phyloP scores from a whole-genome alignment of 64 coral and sea anemone species.

The Porites australiensis region DNA sequence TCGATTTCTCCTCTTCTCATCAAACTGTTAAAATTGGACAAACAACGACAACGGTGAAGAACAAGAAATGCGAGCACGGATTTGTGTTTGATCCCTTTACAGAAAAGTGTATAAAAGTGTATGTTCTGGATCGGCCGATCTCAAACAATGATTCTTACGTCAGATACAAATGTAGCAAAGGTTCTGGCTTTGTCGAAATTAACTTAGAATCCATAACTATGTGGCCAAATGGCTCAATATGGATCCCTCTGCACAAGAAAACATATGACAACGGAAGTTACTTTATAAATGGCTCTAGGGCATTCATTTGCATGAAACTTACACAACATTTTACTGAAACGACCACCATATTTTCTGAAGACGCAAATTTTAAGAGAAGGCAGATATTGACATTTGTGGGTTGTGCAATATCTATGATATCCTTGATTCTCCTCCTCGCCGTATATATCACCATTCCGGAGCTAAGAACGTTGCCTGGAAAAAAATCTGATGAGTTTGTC shows the following conservation, averaged over 20 bases:
- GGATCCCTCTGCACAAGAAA: not conserved
- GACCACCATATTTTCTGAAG: not conserved
- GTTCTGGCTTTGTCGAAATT: not conserved
- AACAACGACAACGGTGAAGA: not conserved
- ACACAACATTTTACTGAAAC: not conserved
- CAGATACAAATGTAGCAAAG: not conserved
- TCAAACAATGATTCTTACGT: not conserved
- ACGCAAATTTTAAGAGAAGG: too few species aligned
- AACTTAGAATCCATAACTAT: not conserved
- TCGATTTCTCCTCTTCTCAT: not conserved
- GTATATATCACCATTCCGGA: conserved; percentile 35
- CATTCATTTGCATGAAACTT: not conserved
- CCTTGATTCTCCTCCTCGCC: conserved; percentile 39
- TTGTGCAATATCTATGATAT: conserved; percentile 35
- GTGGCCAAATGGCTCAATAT: conserved; percentile 1
- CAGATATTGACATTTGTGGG: conserved; percentile 68
- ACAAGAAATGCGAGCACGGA: not conserved
- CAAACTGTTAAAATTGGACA: not conserved
- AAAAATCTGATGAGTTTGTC: conserved; percentile 73
- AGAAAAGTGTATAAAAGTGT: not conserved
- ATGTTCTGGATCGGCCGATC: too few species aligned
- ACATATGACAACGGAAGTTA: not conserved
- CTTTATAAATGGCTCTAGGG: not conserved
- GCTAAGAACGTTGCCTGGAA: conserved; percentile 67
- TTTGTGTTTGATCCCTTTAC: conserved; percentile 4